Evolutionary conservation across 1,140 invertebrate species (phyloP).

Genomic region (Dendroctonus valens): DNA sequence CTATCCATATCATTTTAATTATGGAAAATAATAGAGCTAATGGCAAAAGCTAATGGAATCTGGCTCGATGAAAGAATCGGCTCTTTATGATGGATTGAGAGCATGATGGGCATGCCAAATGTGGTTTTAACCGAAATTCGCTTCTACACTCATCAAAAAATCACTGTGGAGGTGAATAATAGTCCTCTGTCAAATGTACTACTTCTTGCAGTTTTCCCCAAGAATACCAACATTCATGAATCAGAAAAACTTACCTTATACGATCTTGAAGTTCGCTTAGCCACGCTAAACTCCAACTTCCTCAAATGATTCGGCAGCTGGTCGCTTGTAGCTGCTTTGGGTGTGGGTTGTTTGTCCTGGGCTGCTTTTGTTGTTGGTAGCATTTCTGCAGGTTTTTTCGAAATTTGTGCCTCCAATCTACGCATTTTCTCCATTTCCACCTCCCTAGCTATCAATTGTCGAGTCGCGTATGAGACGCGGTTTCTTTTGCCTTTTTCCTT

Average conservation of each 20-base stretch:
- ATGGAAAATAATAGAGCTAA: slow-evolving; percentile 40
- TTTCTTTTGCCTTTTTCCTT: slow-evolving; percentile 45
- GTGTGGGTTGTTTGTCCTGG: slow-evolving; percentile 13
- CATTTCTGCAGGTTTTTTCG: slow-evolving; percentile 2
- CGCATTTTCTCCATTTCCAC: slow-evolving; percentile 72
- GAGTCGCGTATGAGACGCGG: slow-evolving; percentile 63
- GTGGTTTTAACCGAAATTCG: too few relatives aligned
- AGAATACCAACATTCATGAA: too few relatives aligned
- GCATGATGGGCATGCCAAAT: too few relatives aligned
- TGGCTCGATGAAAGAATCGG: neutral
- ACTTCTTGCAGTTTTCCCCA: too few relatives aligned
- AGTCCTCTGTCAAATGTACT: too few relatives aligned
- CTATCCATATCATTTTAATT: slow-evolving; percentile 40
- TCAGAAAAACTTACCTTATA: slow-evolving; percentile 35
- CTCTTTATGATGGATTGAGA: too few relatives aligned
- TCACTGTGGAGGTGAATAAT: too few relatives aligned
- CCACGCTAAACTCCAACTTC: slow-evolving; percentile 58
- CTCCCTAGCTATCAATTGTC: slow-evolving; percentile 76
- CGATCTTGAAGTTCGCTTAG: slow-evolving; percentile 40
- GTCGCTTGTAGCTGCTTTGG: slow-evolving; percentile 9
- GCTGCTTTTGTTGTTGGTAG: slow-evolving; percentile 9
- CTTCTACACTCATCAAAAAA: too few relatives aligned
- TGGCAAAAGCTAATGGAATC: slow-evolving; percentile 35
- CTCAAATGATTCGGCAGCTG: slow-evolving; percentile 65
- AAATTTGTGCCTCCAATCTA: slow-evolving; percentile 44